These are phyloP conservation scores for Sus cebifrons DNA, from an alignment of 2,797 vertebrate genomes.

Conservation along the genomic window DNA sequence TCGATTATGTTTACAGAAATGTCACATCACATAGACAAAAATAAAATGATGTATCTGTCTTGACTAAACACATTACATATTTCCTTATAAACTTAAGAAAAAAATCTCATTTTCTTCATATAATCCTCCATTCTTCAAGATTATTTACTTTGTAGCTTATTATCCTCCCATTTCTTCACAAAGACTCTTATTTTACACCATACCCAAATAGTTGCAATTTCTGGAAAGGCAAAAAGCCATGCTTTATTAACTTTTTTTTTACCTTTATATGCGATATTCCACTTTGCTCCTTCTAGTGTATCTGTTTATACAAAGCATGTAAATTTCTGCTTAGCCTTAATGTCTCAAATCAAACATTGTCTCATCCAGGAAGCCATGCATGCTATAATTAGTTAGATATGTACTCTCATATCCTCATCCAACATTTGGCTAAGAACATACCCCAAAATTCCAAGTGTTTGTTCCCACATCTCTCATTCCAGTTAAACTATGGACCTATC, in stretches of 20 bases:
- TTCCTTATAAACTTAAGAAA: neutral
- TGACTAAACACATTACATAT: neutral
- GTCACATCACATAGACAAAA: neutral
- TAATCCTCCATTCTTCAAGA: neutral
- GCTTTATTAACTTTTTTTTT: neutral
- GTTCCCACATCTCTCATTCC: neutral
- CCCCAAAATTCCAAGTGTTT: neutral
- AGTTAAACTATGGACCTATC: neutral
- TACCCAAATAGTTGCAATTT: neutral
- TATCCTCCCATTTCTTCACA: neutral
- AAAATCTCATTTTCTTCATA: neutral
- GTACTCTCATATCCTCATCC: neutral
- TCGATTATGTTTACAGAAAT: neutral
- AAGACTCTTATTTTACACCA: neutral
- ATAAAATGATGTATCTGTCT: neutral
- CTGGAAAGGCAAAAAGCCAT: neutral
- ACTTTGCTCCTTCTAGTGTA: neutral
- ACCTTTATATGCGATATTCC: neutral
- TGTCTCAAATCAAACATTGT: neutral
- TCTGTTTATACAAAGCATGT: neutral
- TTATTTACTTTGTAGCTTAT: neutral
- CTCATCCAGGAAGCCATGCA: neutral
- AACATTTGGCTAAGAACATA: neutral
- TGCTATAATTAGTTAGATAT: neutral
- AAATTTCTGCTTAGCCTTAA: neutral